Evolutionary conservation across 2,113 vertebrate species (phyloP), one percentile per base, ranked within the genome.

Genomic region (Chaetodon auriga): DNA sequence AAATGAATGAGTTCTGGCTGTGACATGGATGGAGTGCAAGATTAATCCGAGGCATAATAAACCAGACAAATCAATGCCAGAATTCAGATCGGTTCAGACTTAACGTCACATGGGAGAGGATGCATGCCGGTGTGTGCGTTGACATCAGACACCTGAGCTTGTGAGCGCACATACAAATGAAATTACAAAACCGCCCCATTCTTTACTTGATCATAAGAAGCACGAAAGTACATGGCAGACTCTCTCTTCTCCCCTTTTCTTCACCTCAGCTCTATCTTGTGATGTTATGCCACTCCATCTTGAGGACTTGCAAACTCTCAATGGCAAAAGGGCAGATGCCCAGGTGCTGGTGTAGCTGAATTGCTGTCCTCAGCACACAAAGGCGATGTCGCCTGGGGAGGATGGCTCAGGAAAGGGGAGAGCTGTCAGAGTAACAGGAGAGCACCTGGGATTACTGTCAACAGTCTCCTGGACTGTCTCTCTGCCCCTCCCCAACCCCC

Each of bases 281-380:
- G 18, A 57, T 54, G 74, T 83, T 58, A 63, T 69, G 84, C 78
- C 87, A 87, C 75, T 85, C 79, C 68, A 68, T 89, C 84, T 86
- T 77, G 83, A 86, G 80, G 80, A 82, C 65, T 64, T 60, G 75
- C 79, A 80, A 88, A 87, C 81, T 90, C 84, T 89, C 92, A 93
- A 91, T 90, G 93, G 76, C 93, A 92, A 88, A 93, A 93, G 93
- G 93, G 92, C 92, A 95, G 80, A 74, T 83, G 88, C 84, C 84
- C 92, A 93, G 89, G 92, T 93, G 92, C 89, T 78, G 58, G 46
- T 45, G 82, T 21, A 74, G 83, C 85, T 82, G 90, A 94, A 94
- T 88, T 83, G 86, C 92, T 93, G 90, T 92, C 87, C 90, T 95
- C 91, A 94, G 93, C 91, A 93, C 93, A 94, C 92, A 93, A 89